Evolutionary conservation across 1,140 invertebrate genomes (phyloP).

Genomic region (Grapholita molesta): DNA sequence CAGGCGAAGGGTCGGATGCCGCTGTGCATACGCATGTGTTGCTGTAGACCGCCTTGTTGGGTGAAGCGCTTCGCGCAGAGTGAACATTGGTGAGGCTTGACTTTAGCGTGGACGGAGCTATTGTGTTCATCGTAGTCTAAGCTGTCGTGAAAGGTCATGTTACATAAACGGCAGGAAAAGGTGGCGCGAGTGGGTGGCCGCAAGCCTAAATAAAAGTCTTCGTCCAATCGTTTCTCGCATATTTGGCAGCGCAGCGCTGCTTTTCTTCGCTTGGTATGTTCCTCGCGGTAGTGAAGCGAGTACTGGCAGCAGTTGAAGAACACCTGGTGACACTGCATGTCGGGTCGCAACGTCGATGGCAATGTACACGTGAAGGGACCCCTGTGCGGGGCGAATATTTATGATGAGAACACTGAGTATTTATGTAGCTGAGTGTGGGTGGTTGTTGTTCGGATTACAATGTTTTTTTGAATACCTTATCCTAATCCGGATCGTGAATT

Average conservation of each 20-base stretch:
- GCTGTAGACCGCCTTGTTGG: constrained; percentile 68
- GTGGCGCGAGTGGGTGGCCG: constrained; percentile 23
- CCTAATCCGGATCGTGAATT: too few species aligned
- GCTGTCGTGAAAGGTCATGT: constrained; percentile 66
- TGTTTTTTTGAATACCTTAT: too few species aligned
- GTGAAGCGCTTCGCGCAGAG: constrained; percentile 72
- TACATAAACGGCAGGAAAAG: constrained; percentile 64
- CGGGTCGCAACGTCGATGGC: constrained; percentile 46
- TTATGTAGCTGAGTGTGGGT: too few species aligned
- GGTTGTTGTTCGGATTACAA: too few species aligned
- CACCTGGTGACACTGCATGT: constrained; percentile 57
- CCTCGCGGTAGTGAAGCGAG: constrained; percentile 66
- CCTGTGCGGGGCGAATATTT: constrained; percentile 29
- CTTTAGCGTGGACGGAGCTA: constrained; percentile 73
- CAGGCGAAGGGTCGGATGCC: constrained; percentile 93
- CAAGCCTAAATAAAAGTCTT: constrained; percentile 33
- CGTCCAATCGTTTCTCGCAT: constrained; percentile 68
- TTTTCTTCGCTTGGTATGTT: constrained; percentile 69
- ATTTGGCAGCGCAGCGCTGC: constrained; percentile 70
- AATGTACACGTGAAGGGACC: constrained; percentile 70
- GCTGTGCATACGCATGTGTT: constrained; percentile 80
- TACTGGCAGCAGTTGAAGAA: constrained; percentile 74
- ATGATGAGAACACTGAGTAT: background rate
- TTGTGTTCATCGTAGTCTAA: constrained; percentile 71
- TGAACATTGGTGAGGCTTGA: constrained; percentile 66